Conservation (phyloP, 2,113 vertebrate species). For the Ondatra zibethicus region DNA sequence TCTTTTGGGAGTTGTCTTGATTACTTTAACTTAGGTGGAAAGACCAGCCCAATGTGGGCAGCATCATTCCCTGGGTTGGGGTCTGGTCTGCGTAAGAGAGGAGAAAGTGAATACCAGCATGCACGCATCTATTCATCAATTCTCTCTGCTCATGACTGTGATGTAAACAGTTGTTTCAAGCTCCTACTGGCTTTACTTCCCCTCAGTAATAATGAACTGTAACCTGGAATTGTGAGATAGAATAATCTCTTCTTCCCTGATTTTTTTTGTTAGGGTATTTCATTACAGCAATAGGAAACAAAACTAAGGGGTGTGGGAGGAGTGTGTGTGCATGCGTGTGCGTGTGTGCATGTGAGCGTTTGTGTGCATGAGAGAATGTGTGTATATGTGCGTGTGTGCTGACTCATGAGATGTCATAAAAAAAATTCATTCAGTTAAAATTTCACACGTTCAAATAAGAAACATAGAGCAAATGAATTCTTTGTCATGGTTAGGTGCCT, state of each 20-base stretch:
- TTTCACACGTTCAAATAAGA: constrained; percentile 14
- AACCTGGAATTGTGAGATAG: background rate
- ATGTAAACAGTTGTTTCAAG: background rate
- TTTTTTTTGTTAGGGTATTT: background rate
- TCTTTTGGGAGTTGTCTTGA: background rate
- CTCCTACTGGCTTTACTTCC: background rate
- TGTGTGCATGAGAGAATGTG: background rate
- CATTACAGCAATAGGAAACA: background rate
- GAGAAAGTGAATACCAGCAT: background rate
- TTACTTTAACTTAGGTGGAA: too few species aligned
- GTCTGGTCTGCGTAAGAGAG: background rate
- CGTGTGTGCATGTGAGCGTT: background rate
- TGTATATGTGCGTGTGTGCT: background rate
- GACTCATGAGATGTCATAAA: background rate
- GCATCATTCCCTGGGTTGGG: background rate
- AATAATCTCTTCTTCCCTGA: background rate
- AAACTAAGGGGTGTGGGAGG: background rate
- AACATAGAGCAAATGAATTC: background rate
- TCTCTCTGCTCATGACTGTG: background rate
- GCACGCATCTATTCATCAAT: background rate
- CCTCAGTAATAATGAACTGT: background rate
- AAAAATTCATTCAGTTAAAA: background rate
- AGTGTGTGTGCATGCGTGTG: background rate
- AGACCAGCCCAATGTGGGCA: background rate
- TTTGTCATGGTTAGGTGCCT: background rate